These are phyloP conservation scores for Cottoperca gobio DNA, from an alignment of 2,797 vertebrate genomes.

Conservation along the genomic window DNA sequence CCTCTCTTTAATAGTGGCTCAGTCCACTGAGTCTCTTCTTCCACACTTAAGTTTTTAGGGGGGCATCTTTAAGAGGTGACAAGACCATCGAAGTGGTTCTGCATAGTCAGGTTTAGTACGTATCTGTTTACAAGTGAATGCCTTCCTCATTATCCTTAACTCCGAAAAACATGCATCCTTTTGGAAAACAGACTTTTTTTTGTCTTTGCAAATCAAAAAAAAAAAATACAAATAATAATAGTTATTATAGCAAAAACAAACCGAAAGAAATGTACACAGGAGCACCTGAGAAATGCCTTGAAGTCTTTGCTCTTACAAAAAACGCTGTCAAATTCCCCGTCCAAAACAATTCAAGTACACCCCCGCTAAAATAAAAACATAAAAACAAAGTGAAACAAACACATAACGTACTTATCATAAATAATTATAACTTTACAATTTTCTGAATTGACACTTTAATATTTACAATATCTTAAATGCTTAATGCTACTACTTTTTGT, in stretches of 20 bases:
- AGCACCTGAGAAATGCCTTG: constrained; percentile 96
- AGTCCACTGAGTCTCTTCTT: constrained; percentile 47
- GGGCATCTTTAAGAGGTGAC: constrained; percentile 52
- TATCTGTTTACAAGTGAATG: constrained; percentile 78
- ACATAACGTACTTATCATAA: constrained; percentile 92
- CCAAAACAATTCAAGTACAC: constrained; percentile 83
- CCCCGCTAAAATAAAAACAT: constrained; percentile 48
- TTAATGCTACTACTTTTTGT: constrained; percentile 92
- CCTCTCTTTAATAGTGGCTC: constrained; percentile 57
- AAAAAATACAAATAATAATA: constrained; percentile 59
- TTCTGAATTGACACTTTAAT: constrained; percentile 98
- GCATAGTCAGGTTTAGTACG: constrained; percentile 85
- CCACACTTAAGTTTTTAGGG: constrained; percentile 11
- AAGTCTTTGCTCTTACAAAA: constrained; percentile 85
- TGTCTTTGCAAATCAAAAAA: constrained; percentile 68
- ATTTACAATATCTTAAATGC: constrained; percentile 99
- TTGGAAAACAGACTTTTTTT: constrained; percentile 72
- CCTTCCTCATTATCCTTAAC: constrained; percentile 66
- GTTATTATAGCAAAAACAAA: constrained; percentile 68
- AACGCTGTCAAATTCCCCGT: constrained; percentile 84
- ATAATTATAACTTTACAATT: constrained; percentile 99
- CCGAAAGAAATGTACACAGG: constrained; percentile 84
- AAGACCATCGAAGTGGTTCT: constrained; percentile 82
- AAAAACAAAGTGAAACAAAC: constrained; percentile 69
- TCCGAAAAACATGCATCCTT: constrained; percentile 72